Percentiles rank a stretch among this genome's conserved stretches.
These are phyloP conservation scores for Drosophila bunnanda DNA, from an alignment of 2,888 invertebrate species.

Conservation along the genomic window DNA sequence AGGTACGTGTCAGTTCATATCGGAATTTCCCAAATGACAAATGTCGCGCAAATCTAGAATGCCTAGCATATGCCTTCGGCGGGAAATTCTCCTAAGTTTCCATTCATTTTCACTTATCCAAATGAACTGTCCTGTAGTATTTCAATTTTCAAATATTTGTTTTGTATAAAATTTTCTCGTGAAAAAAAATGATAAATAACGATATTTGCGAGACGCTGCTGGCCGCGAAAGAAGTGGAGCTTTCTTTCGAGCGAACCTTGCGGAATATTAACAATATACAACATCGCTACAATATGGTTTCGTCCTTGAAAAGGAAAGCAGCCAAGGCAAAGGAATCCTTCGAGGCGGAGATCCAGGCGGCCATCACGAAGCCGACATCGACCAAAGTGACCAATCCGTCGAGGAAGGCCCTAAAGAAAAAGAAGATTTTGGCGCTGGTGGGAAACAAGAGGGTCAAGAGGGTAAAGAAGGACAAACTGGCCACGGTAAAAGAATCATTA, in stretches of 20 bases:
- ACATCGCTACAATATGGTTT: conserved; percentile 47
- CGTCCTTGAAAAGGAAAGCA: conserved; percentile 21
- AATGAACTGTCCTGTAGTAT: background rate
- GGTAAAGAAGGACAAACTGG: background rate
- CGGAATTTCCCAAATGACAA: conserved; percentile 38
- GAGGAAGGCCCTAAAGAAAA: conserved; percentile 22
- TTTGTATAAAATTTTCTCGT: conserved; percentile 46
- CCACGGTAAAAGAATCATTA: conserved; percentile 3
- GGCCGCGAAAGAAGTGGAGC: conserved; percentile 55
- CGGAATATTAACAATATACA: conserved; percentile 43
- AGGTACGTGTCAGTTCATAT: conserved; percentile 8
- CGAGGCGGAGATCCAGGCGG: conserved; percentile 63
- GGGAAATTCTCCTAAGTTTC: background rate
- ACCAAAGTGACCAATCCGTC: conserved; percentile 4
- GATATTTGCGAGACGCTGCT: conserved; percentile 52
- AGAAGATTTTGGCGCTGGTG: background rate
- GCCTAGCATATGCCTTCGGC: background rate
- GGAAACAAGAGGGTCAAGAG: background rate
- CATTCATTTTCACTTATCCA: background rate
- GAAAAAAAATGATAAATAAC: conserved; percentile 39
- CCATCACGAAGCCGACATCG: conserved; percentile 41
- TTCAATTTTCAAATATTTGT: background rate
- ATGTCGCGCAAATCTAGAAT: background rate
- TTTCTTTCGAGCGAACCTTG: conserved; percentile 50
- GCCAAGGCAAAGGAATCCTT: conserved; percentile 29